These are phyloP conservation scores for Pelecanoides urinatrix DNA, from an alignment of 2,113 vertebrate species.

Conservation along the genomic window DNA sequence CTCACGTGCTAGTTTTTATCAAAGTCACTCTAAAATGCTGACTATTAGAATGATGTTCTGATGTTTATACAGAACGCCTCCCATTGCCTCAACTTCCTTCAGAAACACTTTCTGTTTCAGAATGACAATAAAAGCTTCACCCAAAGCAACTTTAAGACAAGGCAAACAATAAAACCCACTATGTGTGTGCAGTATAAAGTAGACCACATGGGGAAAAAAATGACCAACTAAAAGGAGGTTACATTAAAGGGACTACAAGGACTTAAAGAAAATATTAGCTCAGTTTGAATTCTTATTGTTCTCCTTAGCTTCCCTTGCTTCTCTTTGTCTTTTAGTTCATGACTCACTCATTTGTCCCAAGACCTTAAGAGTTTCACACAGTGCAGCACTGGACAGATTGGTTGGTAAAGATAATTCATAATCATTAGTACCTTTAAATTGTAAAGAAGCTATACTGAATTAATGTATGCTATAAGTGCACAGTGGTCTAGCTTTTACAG, in stretches of 20 bases:
- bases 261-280: background rate
- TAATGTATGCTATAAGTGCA: background rate
- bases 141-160: background rate
- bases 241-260: background rate
- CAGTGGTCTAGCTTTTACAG: background rate
- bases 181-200: fast-evolving
- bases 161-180: background rate
- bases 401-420: background rate
- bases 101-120: background rate
- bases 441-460: background rate
- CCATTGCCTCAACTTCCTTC: background rate
- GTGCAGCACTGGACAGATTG: background rate
- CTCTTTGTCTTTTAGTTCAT: background rate
- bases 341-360: background rate
- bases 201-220: background rate
- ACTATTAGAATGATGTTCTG: background rate
- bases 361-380: background rate
- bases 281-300: background rate
- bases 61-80: background rate
- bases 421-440: background rate
- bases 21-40: background rate
- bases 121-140: background rate
- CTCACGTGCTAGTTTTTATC: background rate
- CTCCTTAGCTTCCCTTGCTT: background rate
- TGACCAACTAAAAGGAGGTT: background rate